Evolutionary conservation across 2,888 invertebrate species (phyloP), one percentile per base, ranked within the genome.

Genomic region (Ptycholaimellus sp.): DNA sequence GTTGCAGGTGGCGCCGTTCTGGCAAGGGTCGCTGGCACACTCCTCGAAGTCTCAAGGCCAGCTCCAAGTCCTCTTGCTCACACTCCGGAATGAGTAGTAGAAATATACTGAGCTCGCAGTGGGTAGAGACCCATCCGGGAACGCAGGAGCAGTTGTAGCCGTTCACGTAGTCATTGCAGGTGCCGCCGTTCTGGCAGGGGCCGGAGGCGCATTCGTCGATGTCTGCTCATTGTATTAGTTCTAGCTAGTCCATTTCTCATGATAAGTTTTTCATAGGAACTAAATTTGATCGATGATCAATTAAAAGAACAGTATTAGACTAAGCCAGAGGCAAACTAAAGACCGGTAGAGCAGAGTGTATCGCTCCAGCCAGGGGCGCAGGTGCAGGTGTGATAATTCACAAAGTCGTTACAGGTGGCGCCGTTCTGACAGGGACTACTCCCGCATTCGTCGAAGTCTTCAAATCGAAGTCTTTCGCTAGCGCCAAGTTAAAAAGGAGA

Each of bases 1-100:
- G 20, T 11, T 35, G 21, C 35, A 35, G n/a, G 28, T 35, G 29
- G 35, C 35, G n/a, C n/a, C n/a, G n/a, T n/a, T n/a, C n/a, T 28
- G n/a, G 29, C 35, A 35, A 3, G 35, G 35, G 19, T 16, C 20
- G 3, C 16, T 16, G 6, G 29, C 35, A 16, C 35, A 35, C 9
- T 35, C 35, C 20, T 35, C 35, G n/a, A 35, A 29, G 21, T 35
- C 35, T 35, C 29, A 6, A n/a, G 16, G 16, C 6, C 9, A 6
- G 23, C 11, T 11, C 23, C 6, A 6, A 23, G 11, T 11, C 11
- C 23, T 23, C 23, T 11, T 23, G n/a, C n/a, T n/a, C n/a, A n/a
- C n/a, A n/a, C n/a, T n/a, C n/a, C n/a, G n/a, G n/a, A n/a, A n/a
- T n/a, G n/a, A n/a, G n/a, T n/a, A n/a, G n/a, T n/a, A n/a, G n/a